Evolutionary conservation across 2,888 invertebrate genomes (phyloP).

Genomic region (Mesoligia furuncula): DNA sequence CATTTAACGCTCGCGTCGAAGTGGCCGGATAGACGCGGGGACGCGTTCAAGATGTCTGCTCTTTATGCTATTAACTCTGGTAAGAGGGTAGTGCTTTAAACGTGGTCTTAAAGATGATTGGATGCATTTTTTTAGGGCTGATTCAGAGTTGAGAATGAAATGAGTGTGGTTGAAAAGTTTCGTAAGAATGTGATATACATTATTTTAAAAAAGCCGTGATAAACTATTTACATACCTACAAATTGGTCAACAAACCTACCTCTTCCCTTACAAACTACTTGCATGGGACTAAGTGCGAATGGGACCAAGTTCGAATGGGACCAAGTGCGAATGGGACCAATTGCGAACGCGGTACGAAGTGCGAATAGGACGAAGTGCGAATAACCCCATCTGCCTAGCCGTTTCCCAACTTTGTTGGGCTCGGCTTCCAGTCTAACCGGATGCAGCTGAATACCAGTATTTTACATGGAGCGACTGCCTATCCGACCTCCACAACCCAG

Average conservation of each 20-base stretch:
- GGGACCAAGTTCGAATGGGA: too few species aligned
- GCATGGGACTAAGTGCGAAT: too few species aligned
- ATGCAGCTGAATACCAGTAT: background rate
- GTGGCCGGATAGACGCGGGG: slow-evolving; percentile 66
- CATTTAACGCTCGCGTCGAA: slow-evolving; percentile 78
- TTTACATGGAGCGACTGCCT: background rate
- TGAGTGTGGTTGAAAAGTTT: background rate
- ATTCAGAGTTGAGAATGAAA: background rate
- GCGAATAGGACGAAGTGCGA: too few species aligned
- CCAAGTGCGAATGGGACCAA: too few species aligned
- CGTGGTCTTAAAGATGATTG: slow-evolving; percentile 16
- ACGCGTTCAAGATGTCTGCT: slow-evolving; percentile 58
- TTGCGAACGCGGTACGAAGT: too few species aligned
- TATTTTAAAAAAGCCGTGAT: too few species aligned
- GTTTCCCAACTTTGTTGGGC: background rate
- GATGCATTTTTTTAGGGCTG: background rate
- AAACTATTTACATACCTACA: too few species aligned
- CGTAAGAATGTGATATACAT: too few species aligned
- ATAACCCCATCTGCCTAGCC: background rate
- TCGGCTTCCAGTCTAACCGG: background rate
- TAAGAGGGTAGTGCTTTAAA: slow-evolving; percentile 40
- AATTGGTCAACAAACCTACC: too few species aligned
- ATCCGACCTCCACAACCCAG: background rate
- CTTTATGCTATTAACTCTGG: slow-evolving; percentile 54
- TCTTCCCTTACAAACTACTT: too few species aligned